Base-by-base conservation (phyloP, 2,113 vertebrate species). In the Chaenogobius annularis region DNA sequence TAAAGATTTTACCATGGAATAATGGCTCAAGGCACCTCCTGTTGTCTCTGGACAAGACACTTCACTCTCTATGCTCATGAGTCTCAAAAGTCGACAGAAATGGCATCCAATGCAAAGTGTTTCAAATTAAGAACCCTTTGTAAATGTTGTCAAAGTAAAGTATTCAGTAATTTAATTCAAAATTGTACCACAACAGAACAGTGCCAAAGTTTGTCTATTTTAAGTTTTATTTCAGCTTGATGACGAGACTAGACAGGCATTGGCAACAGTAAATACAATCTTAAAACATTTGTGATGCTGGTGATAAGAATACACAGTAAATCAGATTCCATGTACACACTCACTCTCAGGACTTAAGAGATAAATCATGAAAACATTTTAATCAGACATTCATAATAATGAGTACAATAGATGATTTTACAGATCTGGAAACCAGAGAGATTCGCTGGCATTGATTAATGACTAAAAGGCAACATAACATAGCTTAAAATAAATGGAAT, bases 281-380 rank as follows among this genome's bases (percentile, higher is more conserved):
- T 67, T 73, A 22, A 65, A 68, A 76, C 50, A 75, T 69, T 80
- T 67, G 70, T 59, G 52, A 66, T 37, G 76, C 78, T 80, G 72
- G 69, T 74, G 52, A 40, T 63, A 67, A 69, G 66, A 79, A 72
- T 65, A 66, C 74, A 85, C 71, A 70, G 62, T 50, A 46, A 83
- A 91, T 91, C 92, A 89, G 91, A 87, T 91, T 81, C 82, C 85
- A 89, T 77, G 86, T 62, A 82, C 89, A 84, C 84, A 83, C 81
- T 87, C 84, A 83, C 81, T 87, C 56, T 75, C 78, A 75, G 73
- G 73, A 88, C 58, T 75, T 80, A 71, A 31, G 31, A 64, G 75
- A 43, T 13, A 55, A 85, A 66, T 13, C 26, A 31, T 31, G 26
- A 31, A 31, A 31, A 31, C 26, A 31, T 31, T 31, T 31, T 44